Evolutionary conservation across 2,888 invertebrate species (phyloP), one percentile per base, ranked within the genome.

Genomic region (Agrotis puta): DNA sequence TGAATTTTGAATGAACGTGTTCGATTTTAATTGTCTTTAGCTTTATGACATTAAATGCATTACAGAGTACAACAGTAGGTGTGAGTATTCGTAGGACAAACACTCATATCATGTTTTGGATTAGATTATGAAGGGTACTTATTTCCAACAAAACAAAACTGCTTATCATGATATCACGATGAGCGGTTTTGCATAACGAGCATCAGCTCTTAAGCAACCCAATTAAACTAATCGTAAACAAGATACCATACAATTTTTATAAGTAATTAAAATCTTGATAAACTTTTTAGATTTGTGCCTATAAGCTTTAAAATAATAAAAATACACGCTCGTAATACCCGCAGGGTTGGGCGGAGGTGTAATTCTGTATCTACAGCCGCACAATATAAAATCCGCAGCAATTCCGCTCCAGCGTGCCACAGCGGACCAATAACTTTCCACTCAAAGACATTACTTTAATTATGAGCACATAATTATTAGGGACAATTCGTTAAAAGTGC

Each of bases 401-500:
- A 54, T 66, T 18, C 45, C 27, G 16, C 39, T 45, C 20, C 54
- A 69, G 54, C 22, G 66, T 39, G n/a, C 27, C 79, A 67, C 77
- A 67, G 56, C 61, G 81, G 80, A 70, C 64, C 81, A 70, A 80
- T 81, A 80, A 82, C 71, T 71, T 74, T 56, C 54, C 59, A 64
- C 73, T 70, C 67, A 71, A 79, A 75, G 72, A 79, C 79, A 81
- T 82, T 69, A 80, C 74, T 79, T 79, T 81, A 83, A 83, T 83
- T 79, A 79, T 70, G 69, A 68, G 59, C 76, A 70, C 74, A 79
- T 83, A 65, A 85, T 77, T 80, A 80, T 79, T 70, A 78, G 73
- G 74, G 70, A 75, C 74, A 77, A 82, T 84, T 80, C 77, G 76
- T 83, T 81, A 81, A 83, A 88, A 90, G 83, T 81, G 76, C 65